Conservation (phyloP, 2,797 vertebrate species). For the Parauchenoglanis punctatus region DNA sequence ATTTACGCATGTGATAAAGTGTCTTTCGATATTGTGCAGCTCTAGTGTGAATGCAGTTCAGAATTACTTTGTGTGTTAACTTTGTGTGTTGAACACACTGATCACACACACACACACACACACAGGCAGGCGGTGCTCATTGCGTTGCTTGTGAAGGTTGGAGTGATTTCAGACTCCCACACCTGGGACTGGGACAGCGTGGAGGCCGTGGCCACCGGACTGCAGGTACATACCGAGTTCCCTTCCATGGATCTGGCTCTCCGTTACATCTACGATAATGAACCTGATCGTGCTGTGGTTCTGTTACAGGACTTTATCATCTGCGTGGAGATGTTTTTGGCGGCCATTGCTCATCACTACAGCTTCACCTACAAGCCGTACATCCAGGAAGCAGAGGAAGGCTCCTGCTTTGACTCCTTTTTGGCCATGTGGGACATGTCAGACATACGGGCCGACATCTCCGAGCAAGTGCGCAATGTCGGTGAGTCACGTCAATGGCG, state of each 20-base stretch:
- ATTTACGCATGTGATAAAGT: background rate
- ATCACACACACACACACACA: slow-evolving; percentile 31
- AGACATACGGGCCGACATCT: slow-evolving; percentile 93
- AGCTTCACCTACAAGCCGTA: slow-evolving; percentile 98
- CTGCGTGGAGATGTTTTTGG: slow-evolving; percentile 97
- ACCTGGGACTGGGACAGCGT: slow-evolving; percentile 96
- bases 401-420: slow-evolving; percentile 96
- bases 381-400: slow-evolving; percentile 93
- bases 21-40: background rate
- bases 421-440: slow-evolving; percentile 99
- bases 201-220: slow-evolving; percentile 94
- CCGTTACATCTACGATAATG: too few species aligned
- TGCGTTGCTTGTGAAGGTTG: slow-evolving; percentile 93
- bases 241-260: background rate
- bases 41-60: background rate
- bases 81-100: background rate
- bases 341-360: slow-evolving; percentile 94
- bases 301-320: slow-evolving; percentile 92
- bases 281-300: background rate
- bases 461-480: slow-evolving; percentile 96
- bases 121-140: slow-evolving; percentile 94
- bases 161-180: slow-evolving; percentile 88
- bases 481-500: slow-evolving; percentile 77
- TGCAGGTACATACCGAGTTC: slow-evolving; percentile 79
- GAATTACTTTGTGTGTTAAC: background rate